Conservation (phyloP, 2,797 vertebrate species). For the Lacerta agilis region DNA sequence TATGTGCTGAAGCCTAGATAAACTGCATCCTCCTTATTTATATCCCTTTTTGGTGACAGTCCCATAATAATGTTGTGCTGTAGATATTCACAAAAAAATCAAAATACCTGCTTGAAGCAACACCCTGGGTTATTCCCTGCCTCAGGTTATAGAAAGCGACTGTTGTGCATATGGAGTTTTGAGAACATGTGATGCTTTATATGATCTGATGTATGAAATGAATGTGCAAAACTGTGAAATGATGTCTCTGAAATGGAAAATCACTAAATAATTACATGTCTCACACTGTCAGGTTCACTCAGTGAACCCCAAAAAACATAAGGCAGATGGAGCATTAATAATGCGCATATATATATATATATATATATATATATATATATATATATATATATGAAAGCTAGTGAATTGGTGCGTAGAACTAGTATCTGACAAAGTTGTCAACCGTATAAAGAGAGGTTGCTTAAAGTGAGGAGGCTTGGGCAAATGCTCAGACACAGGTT, state of each 20-base stretch:
- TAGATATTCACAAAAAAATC: not conserved
- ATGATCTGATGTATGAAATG: conserved; percentile 25
- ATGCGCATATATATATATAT: not conserved
- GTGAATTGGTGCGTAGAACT: not conserved
- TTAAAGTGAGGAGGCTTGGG: not conserved
- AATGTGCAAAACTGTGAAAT: conserved; percentile 23
- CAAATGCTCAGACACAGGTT: not conserved
- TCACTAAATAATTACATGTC: conserved; percentile 17
- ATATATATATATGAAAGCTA: too few relatives aligned
- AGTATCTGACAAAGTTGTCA: conserved; percentile 4
- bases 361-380: too few relatives aligned
- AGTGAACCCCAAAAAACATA: not conserved
- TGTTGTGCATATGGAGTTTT: conserved; percentile 1
- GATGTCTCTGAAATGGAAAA: conserved; percentile 25
- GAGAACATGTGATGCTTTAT: not conserved
- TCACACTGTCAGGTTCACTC: not conserved
- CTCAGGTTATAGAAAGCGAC: not conserved
- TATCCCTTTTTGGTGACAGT: not conserved
- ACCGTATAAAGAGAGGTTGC: not conserved
- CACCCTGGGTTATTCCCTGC: not conserved
- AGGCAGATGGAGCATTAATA: not conserved
- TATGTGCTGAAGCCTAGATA: not conserved
- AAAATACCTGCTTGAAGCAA: conserved; percentile 1
- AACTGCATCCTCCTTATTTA: not conserved
- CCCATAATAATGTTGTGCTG: not conserved